phyloP scores from a whole-genome alignment of 2,888 invertebrate genomes.

The Pherbina coryleti region DNA sequence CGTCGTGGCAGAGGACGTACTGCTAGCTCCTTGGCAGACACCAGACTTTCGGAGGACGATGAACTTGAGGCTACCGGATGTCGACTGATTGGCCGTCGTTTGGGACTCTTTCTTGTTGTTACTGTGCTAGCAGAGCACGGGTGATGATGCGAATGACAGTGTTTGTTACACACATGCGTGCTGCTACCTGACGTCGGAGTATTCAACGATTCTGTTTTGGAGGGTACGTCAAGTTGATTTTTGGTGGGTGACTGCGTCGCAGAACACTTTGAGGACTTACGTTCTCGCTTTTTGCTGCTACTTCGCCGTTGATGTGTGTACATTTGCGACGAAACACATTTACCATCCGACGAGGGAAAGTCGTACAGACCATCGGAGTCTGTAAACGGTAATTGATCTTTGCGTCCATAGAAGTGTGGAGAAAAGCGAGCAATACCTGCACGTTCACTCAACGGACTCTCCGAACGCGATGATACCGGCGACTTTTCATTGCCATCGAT shows the following conservation, averaged over 20 bases:
- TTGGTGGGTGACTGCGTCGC: slow-evolving; percentile 58
- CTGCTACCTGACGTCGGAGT: slow-evolving; percentile 52
- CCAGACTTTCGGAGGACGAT: slow-evolving; percentile 75
- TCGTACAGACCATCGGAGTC: slow-evolving; percentile 86
- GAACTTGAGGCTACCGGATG: slow-evolving; percentile 73
- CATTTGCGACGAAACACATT: slow-evolving; percentile 66
- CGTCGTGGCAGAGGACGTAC: slow-evolving; percentile 56
- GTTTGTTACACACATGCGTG: slow-evolving; percentile 56
- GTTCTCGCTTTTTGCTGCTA: slow-evolving; percentile 75
- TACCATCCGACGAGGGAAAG: slow-evolving; percentile 82
- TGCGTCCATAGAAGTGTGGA: slow-evolving; percentile 79
- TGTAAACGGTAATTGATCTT: slow-evolving; percentile 78
- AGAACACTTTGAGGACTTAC: slow-evolving; percentile 72
- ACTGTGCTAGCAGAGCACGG: slow-evolving; percentile 65
- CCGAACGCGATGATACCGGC: slow-evolving; percentile 83
- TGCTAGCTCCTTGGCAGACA: slow-evolving; percentile 70
- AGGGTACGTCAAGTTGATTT: slow-evolving; percentile 76
- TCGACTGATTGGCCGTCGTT: slow-evolving; percentile 72
- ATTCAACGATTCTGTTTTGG: slow-evolving; percentile 60
- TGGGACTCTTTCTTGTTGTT: slow-evolving; percentile 73
- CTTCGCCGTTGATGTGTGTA: slow-evolving; percentile 74
- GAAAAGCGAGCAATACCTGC: slow-evolving; percentile 78
- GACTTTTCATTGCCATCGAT: slow-evolving; percentile 75
- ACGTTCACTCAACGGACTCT: slow-evolving; percentile 82
- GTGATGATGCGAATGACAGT: slow-evolving; percentile 58